These are phyloP conservation scores for Aepyceros melampus DNA, from an alignment of 2,113 vertebrate genomes.

Conservation along the genomic window DNA sequence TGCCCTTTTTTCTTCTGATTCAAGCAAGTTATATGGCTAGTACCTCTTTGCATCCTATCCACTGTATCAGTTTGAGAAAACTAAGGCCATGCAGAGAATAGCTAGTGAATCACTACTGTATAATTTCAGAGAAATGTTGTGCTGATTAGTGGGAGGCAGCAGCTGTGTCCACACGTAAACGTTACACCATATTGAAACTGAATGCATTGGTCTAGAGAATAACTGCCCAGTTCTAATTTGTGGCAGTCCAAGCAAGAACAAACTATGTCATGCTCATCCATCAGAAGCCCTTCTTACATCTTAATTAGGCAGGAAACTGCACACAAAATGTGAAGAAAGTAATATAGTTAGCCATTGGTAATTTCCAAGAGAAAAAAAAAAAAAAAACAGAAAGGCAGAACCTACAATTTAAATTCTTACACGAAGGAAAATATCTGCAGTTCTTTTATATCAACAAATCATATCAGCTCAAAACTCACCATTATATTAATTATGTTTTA, in stretches of 20 bases:
- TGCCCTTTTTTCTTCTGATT: neutral
- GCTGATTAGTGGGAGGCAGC: conserved; percentile 25
- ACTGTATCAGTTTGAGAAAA: neutral
- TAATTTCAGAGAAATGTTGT: conserved; percentile 18
- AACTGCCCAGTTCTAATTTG: neutral
- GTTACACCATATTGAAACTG: conserved; percentile 24
- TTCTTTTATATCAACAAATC: conserved; percentile 23
- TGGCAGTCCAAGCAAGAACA: conserved; percentile 69
- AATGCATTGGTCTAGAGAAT: conserved; percentile 35
- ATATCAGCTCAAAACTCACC: neutral
- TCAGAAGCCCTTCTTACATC: conserved; percentile 14
- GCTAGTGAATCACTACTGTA: neutral
- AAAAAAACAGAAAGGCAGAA: conserved; percentile 40
- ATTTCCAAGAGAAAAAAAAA: conserved; percentile 55
- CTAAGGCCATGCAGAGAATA: neutral
- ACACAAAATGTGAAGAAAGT: conserved; percentile 31
- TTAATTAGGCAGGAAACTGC: conserved; percentile 68
- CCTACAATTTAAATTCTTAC: conserved; percentile 12
- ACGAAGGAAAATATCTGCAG: neutral
- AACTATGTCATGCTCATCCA: conserved; percentile 10
- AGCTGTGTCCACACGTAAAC: neutral
- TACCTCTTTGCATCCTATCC: neutral
- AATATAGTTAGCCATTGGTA: conserved; percentile 40
- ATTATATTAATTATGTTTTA: neutral
- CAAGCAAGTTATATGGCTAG: neutral